Base-by-base conservation (phyloP, 2,888 invertebrate species). In the Apantesis nais region DNA sequence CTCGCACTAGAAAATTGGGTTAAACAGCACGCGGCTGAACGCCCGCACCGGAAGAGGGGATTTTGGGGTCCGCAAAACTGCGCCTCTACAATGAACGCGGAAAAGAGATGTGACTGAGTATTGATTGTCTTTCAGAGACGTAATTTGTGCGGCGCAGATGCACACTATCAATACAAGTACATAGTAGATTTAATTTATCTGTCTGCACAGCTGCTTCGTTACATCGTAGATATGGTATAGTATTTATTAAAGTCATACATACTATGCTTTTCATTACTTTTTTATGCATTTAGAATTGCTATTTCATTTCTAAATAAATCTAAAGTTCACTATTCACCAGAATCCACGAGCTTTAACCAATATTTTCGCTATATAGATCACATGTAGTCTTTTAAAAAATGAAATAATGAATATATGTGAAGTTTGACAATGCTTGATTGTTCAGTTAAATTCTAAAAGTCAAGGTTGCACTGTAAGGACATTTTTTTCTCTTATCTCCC, bases 1-100 rank as follows among this genome's bases (percentile, higher is more conserved):
- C 92, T 90, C 88, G 88, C 85, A 89, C 93, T 91, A 92, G 93
- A 92, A 93, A 94, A 94, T 93, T 94, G 93, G 94, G 94, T 94
- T 93, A 94, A 93, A 94, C 90, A 94, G 92, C 90, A 93, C 91
- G 92, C 93, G 90, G 90, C 88, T 91, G 89, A 89, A 90, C 89
- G 87, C 83, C 88, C 90, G 89, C 88, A 90, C 89, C 92, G 92
- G 92, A 92, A 92, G 91, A 91, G 92, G 93, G 93, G 92, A 91
- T 90, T 92, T 93, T 86, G 90, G 92, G 91, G 88, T 89, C 90
- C 90, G 86, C 88, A 90, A 88, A 89, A 92, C 88, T 93, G 91
- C 91, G 92, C 90, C 92, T 93, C 90, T 85, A 92, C 92, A 90
- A 89, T 92, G 90, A 93, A 91, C 91, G 90, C 92, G 93, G 91